Conservation (phyloP, 1,140 invertebrate genomes). For the Ceratina australensis region DNA sequence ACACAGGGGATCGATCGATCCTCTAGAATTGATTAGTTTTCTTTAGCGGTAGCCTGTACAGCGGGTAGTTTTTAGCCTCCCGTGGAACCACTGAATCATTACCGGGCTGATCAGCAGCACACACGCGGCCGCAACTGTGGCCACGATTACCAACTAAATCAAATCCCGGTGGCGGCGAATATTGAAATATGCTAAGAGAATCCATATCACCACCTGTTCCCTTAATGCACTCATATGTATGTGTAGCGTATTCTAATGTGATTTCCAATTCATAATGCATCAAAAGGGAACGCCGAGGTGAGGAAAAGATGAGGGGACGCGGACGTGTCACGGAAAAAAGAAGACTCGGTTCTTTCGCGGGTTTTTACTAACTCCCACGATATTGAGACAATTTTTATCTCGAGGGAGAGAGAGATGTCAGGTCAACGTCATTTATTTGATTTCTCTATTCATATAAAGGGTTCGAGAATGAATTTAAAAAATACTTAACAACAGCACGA, state of each 20-base stretch:
- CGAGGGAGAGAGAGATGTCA: too few relatives aligned
- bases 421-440: too few relatives aligned
- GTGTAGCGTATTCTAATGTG: constrained; percentile 69
- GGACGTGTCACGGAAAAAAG: constrained; percentile 23
- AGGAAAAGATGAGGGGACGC: not conserved
- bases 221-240: constrained; percentile 73
- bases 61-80: not conserved
- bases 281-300: not conserved
- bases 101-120: constrained; percentile 24
- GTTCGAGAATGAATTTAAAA: too few relatives aligned
- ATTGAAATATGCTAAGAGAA: constrained; percentile 70
- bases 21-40: constrained; percentile 7
- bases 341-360: too few relatives aligned
- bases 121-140: not conserved
- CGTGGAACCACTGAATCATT: not conserved
- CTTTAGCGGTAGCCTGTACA: not conserved
- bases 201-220: constrained; percentile 67
- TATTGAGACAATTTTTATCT: too few relatives aligned
- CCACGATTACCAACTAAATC: constrained; percentile 67
- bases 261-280: constrained; percentile 74
- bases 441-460: too few relatives aligned
- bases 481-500: too few relatives aligned
- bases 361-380: too few relatives aligned
- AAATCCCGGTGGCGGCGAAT: constrained; percentile 47
- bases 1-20: not conserved